A percentile compares a stretch with the other conserved stretches of the same genome.
Conservation (phyloP, 1,140 invertebrate species). For the Cherax quadricarinatus region DNA sequence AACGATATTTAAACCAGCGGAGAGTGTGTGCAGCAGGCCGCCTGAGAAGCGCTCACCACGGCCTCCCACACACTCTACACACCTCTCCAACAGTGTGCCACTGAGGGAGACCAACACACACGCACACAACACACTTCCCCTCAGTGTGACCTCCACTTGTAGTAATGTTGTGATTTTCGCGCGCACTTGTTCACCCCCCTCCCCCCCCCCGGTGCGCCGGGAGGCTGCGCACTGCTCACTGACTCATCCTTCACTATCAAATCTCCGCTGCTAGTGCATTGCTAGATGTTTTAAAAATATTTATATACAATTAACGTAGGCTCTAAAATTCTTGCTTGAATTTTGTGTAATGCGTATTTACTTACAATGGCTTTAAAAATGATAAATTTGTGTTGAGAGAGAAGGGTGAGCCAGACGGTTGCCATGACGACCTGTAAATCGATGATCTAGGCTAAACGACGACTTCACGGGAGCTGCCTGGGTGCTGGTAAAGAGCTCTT, state of each 20-base stretch:
- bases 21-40: background rate
- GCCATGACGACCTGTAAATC: slow-evolving; percentile 27
- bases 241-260: background rate
- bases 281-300: no score
- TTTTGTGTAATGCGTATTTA: background rate
- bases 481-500: no score
- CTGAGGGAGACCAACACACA: background rate
- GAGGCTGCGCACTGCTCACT: slow-evolving; percentile 6
- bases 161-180: slow-evolving; percentile 32
- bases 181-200: slow-evolving; percentile 39
- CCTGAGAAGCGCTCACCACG: background rate
- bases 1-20: background rate
- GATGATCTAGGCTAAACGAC: background rate
- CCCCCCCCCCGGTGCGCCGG: no score
- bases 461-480: no score
- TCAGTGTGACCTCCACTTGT: slow-evolving; percentile 5
- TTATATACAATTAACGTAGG: no score
- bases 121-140: slow-evolving; percentile 11
- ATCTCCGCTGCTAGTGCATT: background rate
- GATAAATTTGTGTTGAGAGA: background rate
- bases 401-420: background rate
- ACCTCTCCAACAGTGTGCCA: background rate
- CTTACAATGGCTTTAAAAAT: background rate
- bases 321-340: background rate
- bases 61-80: background rate